Evolutionary conservation across 2,113 vertebrate genomes (phyloP), one percentile per base, ranked within the genome.

Genomic region (Chinchilla lanigera): DNA sequence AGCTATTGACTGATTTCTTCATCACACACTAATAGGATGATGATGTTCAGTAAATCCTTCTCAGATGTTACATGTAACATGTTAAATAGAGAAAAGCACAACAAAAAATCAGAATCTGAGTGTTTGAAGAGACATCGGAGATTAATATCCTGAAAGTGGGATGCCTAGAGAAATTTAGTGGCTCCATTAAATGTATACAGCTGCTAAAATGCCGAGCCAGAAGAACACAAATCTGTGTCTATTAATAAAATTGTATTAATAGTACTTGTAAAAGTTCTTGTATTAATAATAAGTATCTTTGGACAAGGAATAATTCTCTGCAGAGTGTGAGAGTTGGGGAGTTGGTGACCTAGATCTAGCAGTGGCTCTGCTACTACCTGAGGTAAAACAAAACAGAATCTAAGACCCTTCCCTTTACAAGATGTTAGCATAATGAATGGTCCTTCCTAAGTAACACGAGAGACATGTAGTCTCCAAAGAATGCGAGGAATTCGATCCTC

Each of bases 71-170:
- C 78, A 61, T 50, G 38, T 60, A 60, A 38, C 26, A 82, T 86
- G 50, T 61, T 89, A 33, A 50, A 33, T 50, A 61, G 41, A 65
- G 9, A 58, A 93, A 89, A 77, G 10, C n/a, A 52, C 4, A 65
- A 35, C 28, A 71, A 77, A 89, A 91, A 86, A 85, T 44, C 86
- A 83, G 50, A 90, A 86, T 33, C 63, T 94, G 20, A 47, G 41
- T 82, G 22, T 89, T 1, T n/a, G 35, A 91, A 89, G 35, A 96
- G 38, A 80, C 17, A 30, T 75, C 88, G 90, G 52, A 90, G 71
- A 95, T 65, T 89, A 91, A 95, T 93, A 89, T 80, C n/a, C 26
- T 85, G 20, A 87, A 94, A 60, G 91, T 86, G 89, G 73, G 28
- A 90, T 83, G 28, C 58, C 56, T 41, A 82, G 86, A 93, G 78